These are phyloP conservation scores for Cylas formicarius DNA, from an alignment of 1,140 invertebrate species.

Conservation along the genomic window DNA sequence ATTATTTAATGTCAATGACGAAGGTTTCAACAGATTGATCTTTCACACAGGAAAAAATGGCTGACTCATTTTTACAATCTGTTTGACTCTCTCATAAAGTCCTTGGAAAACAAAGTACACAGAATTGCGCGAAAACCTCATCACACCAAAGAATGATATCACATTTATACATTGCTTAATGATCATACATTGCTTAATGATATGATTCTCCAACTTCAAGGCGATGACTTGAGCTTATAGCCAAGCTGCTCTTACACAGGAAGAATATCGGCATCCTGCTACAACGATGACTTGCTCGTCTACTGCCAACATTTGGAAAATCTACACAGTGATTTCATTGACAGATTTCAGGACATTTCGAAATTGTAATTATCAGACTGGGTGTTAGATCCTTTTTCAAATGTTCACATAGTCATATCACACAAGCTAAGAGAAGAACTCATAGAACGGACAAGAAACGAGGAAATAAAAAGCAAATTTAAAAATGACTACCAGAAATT, in stretches of 20 bases:
- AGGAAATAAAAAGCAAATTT: conserved; percentile 25
- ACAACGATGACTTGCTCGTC: conserved; percentile 29
- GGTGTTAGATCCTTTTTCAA: too few species aligned
- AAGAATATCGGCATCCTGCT: conserved; percentile 32
- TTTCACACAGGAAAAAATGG: conserved; percentile 35
- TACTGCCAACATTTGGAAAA: conserved; percentile 31
- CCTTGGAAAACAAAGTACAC: conserved; percentile 9
- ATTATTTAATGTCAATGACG: conserved; percentile 38
- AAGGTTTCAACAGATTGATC: conserved; percentile 38
- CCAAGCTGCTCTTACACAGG: conserved; percentile 37
- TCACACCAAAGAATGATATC: conserved; percentile 36
- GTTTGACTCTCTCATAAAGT: conserved; percentile 9
- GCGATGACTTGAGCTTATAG: conserved; percentile 36
- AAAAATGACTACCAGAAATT: too few species aligned
- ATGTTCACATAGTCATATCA: too few species aligned
- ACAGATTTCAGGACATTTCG: conserved; percentile 30
- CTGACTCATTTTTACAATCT: conserved; percentile 11
- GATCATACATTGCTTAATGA: conserved; percentile 30
- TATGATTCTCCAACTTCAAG: conserved; percentile 33
- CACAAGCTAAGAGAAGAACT: too few species aligned
- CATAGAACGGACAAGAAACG: too few species aligned
- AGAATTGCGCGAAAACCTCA: conserved; percentile 27
- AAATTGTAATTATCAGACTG: too few species aligned
- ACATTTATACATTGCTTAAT: too few species aligned
- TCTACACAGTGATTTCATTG: conserved; percentile 29